A percentile compares a stretch with the other conserved stretches of the same genome.
Evolutionary conservation across 2,888 invertebrate species (phyloP).

Genomic region (Latrodectus hesperus): DNA sequence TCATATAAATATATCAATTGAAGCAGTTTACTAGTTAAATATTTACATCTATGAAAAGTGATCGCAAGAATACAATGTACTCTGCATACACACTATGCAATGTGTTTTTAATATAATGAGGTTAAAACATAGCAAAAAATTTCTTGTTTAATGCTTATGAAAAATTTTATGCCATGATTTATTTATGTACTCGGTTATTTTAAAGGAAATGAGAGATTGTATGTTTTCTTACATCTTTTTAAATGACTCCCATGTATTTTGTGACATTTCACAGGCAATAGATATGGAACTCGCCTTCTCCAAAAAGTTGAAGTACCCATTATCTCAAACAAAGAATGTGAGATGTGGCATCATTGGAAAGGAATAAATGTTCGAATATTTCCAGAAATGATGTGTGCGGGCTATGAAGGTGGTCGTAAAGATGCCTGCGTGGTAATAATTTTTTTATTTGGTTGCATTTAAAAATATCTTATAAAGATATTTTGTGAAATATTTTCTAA

Average conservation of each 20-base stretch:
- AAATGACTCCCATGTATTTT: not conserved
- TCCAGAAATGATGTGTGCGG: conserved; percentile 89
- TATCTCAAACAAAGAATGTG: conserved; percentile 85
- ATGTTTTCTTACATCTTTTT: not conserved
- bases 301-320: conserved; percentile 88
- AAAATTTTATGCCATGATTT: not conserved
- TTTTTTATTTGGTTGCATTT: too few species aligned
- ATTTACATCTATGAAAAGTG: too few species aligned
- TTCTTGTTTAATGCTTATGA: too few species aligned
- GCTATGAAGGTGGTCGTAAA: conserved; percentile 86
- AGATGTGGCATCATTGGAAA: conserved; percentile 87
- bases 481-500: too few species aligned
- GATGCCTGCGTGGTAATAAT: conserved; percentile 83
- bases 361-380: conserved; percentile 85
- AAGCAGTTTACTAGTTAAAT: too few species aligned
- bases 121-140: too few species aligned
- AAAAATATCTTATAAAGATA: too few species aligned
- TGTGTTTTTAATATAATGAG: too few species aligned
- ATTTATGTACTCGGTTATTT: not conserved
- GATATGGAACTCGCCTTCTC: conserved; percentile 85
- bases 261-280: conserved; percentile 76
- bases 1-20: too few species aligned
- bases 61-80: too few species aligned
- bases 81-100: too few species aligned
- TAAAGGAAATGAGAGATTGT: too few species aligned